phyloP scores from a whole-genome alignment of 2,888 invertebrate genomes.

The Metalampra italica region DNA sequence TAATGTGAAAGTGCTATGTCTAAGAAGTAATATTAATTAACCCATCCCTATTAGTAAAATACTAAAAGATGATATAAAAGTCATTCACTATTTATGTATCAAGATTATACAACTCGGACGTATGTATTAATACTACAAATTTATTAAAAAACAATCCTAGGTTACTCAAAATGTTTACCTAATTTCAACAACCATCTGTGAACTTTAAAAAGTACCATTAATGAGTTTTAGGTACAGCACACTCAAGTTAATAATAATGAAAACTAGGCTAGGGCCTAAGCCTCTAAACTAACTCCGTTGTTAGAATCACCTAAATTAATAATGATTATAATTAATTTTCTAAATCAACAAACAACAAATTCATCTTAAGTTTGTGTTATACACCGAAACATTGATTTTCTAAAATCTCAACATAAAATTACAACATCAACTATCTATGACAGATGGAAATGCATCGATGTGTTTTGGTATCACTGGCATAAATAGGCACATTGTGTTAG shows the following conservation, averaged over 20 bases:
- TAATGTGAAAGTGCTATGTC: conserved; percentile 54
- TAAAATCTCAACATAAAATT: conserved; percentile 51
- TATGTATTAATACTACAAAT: conserved; percentile 24
- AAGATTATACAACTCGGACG: conserved; percentile 15
- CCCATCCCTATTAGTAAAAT: conserved; percentile 28
- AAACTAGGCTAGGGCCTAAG: conserved; percentile 59
- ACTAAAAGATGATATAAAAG: conserved; percentile 22
- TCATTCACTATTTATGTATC: conserved; percentile 51
- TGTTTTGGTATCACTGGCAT: conserved; percentile 21
- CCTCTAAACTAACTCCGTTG: conserved; percentile 53
- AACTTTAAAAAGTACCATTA: conserved; percentile 66
- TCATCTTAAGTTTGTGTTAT: neutral
- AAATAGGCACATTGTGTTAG: conserved; percentile 33
- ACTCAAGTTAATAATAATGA: conserved; percentile 28
- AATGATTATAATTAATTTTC: conserved; percentile 22
- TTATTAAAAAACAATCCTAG: conserved; percentile 36
- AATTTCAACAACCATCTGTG: conserved; percentile 72
- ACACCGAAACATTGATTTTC: conserved; percentile 20
- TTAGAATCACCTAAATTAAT: conserved; percentile 42
- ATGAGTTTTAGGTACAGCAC: conserved; percentile 46
- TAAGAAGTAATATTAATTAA: conserved; percentile 30
- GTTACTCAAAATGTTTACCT: conserved; percentile 65
- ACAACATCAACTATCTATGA: conserved; percentile 73
- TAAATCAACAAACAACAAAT: conserved; percentile 10
- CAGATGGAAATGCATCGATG: conserved; percentile 54